These are phyloP conservation scores for Myzus persicae DNA, from an alignment of 1,140 invertebrate genomes.

Conservation along the genomic window DNA sequence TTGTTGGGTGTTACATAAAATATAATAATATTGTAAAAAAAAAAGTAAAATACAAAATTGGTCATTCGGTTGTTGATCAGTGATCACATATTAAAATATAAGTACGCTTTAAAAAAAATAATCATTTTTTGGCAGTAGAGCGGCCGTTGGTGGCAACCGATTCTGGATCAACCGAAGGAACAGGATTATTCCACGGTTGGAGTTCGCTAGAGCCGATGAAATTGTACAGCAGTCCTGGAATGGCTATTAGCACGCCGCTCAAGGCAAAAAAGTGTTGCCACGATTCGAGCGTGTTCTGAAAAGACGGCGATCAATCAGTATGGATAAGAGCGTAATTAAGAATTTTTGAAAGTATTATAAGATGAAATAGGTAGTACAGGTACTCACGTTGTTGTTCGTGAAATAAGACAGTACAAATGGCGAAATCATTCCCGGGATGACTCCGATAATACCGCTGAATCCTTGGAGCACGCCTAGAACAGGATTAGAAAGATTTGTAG, in stretches of 20 bases:
- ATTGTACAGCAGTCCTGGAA: conserved; percentile 68
- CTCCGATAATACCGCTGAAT: conserved; percentile 68
- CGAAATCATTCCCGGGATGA: conserved; percentile 65
- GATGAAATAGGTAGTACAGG: neutral
- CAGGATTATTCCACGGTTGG: conserved; percentile 70
- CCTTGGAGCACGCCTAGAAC: conserved; percentile 68
- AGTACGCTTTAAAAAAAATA: neutral
- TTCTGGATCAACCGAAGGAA: neutral
- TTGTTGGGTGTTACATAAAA: neutral
- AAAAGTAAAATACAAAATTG: conserved; percentile 28
- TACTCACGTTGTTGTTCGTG: conserved; percentile 43
- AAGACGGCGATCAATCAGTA: conserved; percentile 55
- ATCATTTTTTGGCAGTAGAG: neutral
- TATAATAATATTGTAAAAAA: conserved; percentile 15
- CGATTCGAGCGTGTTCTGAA: conserved; percentile 72
- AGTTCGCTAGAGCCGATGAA: conserved; percentile 70
- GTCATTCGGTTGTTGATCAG: neutral
- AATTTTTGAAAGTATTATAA: neutral
- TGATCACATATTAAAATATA: neutral
- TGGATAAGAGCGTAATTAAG: neutral
- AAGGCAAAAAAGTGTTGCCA: conserved; percentile 75
- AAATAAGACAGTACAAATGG: conserved; percentile 34
- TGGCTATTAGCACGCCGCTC: conserved; percentile 67
- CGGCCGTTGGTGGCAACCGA: neutral
- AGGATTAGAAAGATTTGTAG: neutral